Conservation (phyloP, 1,140 invertebrate genomes). For the Diplogasteroides magnus region DNA sequence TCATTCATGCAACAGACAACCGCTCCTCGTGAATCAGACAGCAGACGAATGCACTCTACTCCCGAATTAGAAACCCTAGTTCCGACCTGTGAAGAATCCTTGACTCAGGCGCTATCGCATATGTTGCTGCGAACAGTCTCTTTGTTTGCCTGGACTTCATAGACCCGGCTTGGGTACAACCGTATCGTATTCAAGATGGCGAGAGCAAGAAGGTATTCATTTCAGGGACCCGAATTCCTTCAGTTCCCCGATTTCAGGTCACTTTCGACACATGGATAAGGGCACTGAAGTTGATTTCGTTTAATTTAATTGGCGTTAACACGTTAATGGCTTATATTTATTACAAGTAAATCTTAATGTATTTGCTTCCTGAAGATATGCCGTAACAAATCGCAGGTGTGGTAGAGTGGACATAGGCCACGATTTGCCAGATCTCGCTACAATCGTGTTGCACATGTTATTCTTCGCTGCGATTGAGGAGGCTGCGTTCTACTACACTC, state of each 20-base stretch:
- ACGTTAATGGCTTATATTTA: neutral
- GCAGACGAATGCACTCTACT: no score
- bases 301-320: neutral
- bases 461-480: constrained; percentile 67
- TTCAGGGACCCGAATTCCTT: neutral
- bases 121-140: neutral
- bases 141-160: neutral
- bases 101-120: neutral
- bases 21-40: no score
- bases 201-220: neutral
- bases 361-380: neutral
- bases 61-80: no score
- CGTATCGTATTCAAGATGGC: neutral
- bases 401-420: neutral
- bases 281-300: neutral
- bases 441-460: neutral
- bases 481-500: constrained; percentile 78
- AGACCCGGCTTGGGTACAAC: neutral
- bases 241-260: neutral
- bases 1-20: no score
- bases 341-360: neutral
- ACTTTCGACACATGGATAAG: neutral
- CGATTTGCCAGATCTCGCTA: no score
- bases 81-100: no score
- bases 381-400: neutral